phyloP scores from a whole-genome alignment of 2,113 vertebrate species.

The Semnornis frantzii region DNA sequence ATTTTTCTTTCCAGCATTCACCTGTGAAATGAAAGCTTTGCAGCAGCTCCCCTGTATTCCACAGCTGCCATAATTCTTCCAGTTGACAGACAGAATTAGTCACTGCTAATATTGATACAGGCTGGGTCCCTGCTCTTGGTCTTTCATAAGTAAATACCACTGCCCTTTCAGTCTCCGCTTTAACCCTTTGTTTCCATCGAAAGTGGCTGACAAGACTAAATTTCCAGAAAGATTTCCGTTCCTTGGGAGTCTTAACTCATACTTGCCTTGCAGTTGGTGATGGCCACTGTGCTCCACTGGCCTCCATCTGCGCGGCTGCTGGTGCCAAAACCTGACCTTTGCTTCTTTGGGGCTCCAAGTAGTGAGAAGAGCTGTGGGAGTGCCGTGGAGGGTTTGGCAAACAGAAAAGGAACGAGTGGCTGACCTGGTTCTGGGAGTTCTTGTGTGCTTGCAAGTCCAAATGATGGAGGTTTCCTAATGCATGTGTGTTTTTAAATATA shows the following conservation, averaged over 20 bases:
- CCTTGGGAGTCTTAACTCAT: not conserved
- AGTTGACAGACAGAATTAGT: slow-evolving; percentile 40
- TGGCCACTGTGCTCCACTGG: not conserved
- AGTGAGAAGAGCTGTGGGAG: not conserved
- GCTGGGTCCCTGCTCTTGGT: not conserved
- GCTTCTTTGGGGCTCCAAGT: not conserved
- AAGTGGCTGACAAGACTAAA: not conserved
- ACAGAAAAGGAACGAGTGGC: not conserved
- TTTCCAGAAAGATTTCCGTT: not conserved
- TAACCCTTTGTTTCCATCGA: not conserved
- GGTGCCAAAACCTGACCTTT: not conserved
- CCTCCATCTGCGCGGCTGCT: not conserved
- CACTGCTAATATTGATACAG: slow-evolving; percentile 52
- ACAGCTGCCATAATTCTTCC: slow-evolving; percentile 33
- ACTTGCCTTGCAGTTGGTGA: not conserved
- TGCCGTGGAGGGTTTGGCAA: not conserved
- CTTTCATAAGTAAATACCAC: slow-evolving; percentile 24
- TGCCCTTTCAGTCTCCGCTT: slow-evolving; percentile 20
- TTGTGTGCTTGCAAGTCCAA: not conserved
- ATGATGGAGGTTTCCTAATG: not conserved
- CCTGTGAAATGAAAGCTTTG: slow-evolving; percentile 44
- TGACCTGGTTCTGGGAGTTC: not conserved
- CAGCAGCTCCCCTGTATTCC: not conserved
- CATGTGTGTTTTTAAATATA: not conserved
- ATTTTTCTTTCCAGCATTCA: not conserved